Conservation (phyloP, 2,888 invertebrate species). For the Limulus polyphemus region DNA sequence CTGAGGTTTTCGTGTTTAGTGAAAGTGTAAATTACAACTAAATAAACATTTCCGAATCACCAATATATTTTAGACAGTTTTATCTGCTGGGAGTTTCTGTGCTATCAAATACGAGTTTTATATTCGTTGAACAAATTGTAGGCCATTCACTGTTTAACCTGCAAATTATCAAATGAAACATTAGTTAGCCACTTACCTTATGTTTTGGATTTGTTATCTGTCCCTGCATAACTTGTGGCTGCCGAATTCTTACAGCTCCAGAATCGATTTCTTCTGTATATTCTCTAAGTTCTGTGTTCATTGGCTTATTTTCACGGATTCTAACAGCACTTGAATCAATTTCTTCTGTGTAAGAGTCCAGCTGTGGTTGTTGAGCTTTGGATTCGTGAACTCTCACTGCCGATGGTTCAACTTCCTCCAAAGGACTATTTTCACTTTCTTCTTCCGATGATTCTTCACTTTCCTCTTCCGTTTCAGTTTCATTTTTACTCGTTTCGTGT, state of each 20-base stretch:
- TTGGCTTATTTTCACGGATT: conserved; percentile 26
- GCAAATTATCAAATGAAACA: no score
- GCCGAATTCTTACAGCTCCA: conserved; percentile 21
- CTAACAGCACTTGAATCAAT: conserved; percentile 29
- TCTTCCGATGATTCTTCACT: conserved; percentile 44
- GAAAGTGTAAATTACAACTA: no score
- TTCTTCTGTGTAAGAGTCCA: conserved; percentile 27
- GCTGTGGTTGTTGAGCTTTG: conserved; percentile 18
- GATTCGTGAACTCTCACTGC: conserved; percentile 26
- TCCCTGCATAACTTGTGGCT: conserved; percentile 22
- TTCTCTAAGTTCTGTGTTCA: conserved; percentile 21
- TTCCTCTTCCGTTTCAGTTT: conserved; percentile 31
- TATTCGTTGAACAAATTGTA: no score
- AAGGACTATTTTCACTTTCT: conserved; percentile 30
- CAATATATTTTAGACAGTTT: no score
- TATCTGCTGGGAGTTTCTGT: no score
- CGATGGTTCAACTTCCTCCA: conserved; percentile 51
- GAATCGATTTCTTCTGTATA: conserved; percentile 27
- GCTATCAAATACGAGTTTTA: no score
- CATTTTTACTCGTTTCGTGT: not conserved
- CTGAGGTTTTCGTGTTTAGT: no score
- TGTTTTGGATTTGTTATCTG: conserved; percentile 21
- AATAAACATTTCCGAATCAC: no score
- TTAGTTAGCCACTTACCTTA: not conserved
- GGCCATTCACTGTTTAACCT: no score